phyloP scores from a whole-genome alignment of 2,113 vertebrate species.

The Picathartes gymnocephalus region DNA sequence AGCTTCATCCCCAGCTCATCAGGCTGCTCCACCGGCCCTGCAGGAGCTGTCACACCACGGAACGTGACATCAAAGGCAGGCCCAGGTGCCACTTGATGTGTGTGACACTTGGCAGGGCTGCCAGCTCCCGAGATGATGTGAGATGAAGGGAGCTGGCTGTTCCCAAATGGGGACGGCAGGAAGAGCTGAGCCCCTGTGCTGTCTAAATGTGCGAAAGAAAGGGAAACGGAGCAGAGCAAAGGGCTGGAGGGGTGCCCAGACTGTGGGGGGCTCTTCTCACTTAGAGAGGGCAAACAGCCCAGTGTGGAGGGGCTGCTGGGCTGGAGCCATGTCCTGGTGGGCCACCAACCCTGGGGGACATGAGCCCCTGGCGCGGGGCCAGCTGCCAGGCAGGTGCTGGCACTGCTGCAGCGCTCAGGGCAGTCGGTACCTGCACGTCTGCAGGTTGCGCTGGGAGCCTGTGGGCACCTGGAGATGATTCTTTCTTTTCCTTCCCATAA shows the following conservation, averaged over 20 bases:
- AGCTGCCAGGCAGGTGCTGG: neutral
- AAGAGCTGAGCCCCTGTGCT: fast-evolving
- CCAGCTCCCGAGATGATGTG: slow-evolving; percentile 7
- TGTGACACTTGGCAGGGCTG: neutral
- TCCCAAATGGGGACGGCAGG: fast-evolving
- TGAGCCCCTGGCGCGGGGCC: neutral
- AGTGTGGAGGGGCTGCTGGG: neutral
- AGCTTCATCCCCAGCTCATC: neutral
- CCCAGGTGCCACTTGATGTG: neutral
- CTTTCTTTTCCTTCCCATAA: neutral
- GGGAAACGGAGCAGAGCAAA: neutral
- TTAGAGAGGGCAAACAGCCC: neutral
- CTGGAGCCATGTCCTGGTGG: neutral
- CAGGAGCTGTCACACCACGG: neutral
- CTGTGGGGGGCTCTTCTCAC: neutral
- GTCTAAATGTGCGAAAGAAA: neutral
- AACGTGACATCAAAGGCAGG: neutral
- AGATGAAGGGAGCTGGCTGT: slow-evolving; percentile 17
- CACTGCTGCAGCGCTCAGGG: neutral
- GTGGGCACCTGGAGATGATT: neutral
- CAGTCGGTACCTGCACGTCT: fast-evolving
- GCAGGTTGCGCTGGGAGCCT: neutral
- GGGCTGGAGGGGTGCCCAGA: slow-evolving; percentile 18
- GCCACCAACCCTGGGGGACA: fast-evolving
- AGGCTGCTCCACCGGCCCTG: neutral